A percentile compares a stretch with the other conserved stretches of the same genome.
Conservation (phyloP, 2,797 vertebrate species). For the Poecilia velifera region DNA sequence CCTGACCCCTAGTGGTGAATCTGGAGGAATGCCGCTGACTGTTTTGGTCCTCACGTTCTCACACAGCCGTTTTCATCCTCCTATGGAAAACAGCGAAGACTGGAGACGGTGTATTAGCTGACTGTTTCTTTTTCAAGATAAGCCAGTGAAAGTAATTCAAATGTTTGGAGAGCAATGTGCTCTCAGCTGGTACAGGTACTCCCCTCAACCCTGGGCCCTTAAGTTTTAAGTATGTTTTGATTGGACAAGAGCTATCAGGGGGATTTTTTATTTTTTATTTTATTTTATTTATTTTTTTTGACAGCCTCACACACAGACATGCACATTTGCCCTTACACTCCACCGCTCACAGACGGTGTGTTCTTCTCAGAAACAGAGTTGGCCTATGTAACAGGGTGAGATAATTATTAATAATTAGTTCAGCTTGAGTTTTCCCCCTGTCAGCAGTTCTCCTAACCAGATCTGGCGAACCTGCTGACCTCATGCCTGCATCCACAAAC, state of each 20-base stretch:
- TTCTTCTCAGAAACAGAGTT: conserved; percentile 1
- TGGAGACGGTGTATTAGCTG: conserved; percentile 28
- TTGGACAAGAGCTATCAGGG: conserved; percentile 22
- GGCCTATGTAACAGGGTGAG: conserved; percentile 6
- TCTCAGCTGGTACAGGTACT: conserved; percentile 28
- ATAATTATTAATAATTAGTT: conserved; percentile 72
- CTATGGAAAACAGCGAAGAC: conserved; percentile 4
- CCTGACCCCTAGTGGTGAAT: conserved; percentile 76
- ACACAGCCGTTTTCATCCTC: conserved; percentile 17
- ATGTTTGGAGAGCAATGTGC: conserved; percentile 27
- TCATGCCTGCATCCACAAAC: conserved; percentile 35
- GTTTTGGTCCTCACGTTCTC: not conserved
- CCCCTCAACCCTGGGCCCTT: conserved; percentile 9
- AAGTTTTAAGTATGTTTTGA: conserved; percentile 38
- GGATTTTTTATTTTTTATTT: conserved; percentile 4
- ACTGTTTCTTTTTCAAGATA: conserved; percentile 29
- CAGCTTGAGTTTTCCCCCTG: conserved; percentile 47
- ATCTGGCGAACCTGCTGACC: conserved; percentile 67
- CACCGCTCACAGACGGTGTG: conserved; percentile 16
- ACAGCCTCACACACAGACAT: conserved; percentile 11
- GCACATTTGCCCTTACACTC: conserved; percentile 11
- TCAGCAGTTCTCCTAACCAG: conserved; percentile 67
- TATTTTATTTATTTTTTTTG: not conserved
- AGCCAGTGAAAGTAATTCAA: conserved; percentile 39
- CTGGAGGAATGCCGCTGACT: not conserved